phyloP scores from a whole-genome alignment of 2,888 invertebrate genomes.

The Thecophora atra region DNA sequence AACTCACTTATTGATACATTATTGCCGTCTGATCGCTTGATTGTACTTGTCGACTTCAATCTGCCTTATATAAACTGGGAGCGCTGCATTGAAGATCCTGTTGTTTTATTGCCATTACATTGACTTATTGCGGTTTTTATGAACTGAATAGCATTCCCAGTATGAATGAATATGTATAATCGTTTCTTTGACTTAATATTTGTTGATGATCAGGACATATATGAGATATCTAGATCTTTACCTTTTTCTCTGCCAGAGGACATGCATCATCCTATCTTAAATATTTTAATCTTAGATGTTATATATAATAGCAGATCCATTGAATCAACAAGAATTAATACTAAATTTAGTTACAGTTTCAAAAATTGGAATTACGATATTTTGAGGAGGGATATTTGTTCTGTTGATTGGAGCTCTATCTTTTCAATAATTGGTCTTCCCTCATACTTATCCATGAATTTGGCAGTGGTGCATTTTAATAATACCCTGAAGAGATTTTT shows the following conservation, averaged over 20 bases:
- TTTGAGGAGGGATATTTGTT: neutral
- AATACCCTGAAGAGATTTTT: neutral
- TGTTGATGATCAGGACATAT: neutral
- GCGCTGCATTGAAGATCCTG: neutral
- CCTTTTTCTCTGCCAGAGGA: neutral
- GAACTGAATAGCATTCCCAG: neutral
- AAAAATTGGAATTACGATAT: neutral
- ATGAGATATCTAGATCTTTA: neutral
- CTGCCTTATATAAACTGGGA: neutral
- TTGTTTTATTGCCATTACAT: neutral
- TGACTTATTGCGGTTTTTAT: neutral
- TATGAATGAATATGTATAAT: neutral
- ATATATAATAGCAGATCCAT: neutral
- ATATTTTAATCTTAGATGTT: neutral
- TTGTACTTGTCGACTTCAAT: constrained; percentile 9
- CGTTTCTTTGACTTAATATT: neutral
- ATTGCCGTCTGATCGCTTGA: neutral
- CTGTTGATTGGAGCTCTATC: neutral
- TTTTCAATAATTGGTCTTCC: neutral
- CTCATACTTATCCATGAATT: neutral
- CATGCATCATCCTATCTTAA: neutral
- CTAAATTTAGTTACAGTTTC: too few relatives aligned
- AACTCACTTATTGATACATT: neutral
- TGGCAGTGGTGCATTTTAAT: neutral
- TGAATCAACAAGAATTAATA: too few relatives aligned